Conservation (phyloP, 2,113 vertebrate genomes). For the Xenopus laevis region DNA sequence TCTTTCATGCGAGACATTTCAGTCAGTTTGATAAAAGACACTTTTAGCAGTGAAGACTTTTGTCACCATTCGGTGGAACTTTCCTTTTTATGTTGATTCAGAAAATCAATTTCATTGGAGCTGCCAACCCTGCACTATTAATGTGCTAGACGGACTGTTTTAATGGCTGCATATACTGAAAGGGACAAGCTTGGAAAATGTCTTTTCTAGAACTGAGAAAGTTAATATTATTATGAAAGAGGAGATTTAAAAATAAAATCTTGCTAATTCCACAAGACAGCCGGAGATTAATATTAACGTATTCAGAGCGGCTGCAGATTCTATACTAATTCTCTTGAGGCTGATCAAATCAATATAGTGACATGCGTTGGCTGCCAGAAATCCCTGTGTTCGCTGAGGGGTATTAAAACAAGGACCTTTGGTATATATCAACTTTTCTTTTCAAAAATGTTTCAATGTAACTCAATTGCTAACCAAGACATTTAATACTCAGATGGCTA, state of each 20-base stretch:
- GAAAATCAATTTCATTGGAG: neutral
- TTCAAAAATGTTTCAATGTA: neutral
- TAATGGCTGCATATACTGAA: neutral
- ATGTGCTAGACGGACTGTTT: neutral
- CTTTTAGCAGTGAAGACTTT: neutral
- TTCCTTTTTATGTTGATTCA: neutral
- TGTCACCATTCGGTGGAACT: neutral
- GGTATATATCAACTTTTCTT: constrained; percentile 5
- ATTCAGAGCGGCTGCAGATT: constrained; percentile 18
- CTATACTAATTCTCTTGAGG: constrained; percentile 17
- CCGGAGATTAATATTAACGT: constrained; percentile 32
- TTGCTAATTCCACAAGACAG: constrained; percentile 11
- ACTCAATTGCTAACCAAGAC: neutral
- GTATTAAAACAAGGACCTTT: neutral
- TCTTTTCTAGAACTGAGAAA: constrained; percentile 3
- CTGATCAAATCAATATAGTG: constrained; percentile 14
- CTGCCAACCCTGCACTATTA: neutral
- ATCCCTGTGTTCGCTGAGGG: constrained; percentile 12
- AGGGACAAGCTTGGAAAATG: neutral
- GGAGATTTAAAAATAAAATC: constrained; percentile 21
- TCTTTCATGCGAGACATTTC: neutral
- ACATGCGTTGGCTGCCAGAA: constrained; percentile 5
- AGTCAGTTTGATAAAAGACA: neutral
- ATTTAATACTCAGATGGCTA: neutral
- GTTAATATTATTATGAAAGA: constrained; percentile 16